Evolutionary conservation across 2,113 vertebrate species (phyloP).

Genomic region (Chiloscyllium plagiosum): DNA sequence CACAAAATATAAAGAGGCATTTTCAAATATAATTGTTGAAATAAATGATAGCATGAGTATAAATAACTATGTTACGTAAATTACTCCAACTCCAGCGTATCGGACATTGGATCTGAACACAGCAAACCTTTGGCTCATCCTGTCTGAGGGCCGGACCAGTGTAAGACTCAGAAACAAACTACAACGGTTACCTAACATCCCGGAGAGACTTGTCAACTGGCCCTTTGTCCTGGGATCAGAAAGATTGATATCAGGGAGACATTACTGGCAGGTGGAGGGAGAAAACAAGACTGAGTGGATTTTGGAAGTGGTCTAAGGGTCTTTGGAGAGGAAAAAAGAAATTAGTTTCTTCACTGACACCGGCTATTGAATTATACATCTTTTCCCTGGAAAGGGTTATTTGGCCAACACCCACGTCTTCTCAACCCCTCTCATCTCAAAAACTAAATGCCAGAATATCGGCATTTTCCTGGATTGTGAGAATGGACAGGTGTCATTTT

Average conservation of each 20-base stretch:
- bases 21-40: no score
- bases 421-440: no score
- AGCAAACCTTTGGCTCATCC: conserved; percentile 51
- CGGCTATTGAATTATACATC: conserved; percentile 69
- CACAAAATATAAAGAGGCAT: no score
- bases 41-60: no score
- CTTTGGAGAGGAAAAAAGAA: conserved; percentile 61
- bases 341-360: no score
- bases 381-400: conserved; percentile 48
- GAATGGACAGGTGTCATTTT: conserved; percentile 53
- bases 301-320: conserved; percentile 62
- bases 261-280: no score
- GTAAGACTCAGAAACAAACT: conserved; percentile 45
- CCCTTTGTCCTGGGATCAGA: background rate
- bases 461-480: conserved; percentile 59
- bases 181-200: conserved; percentile 40
- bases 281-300: no score
- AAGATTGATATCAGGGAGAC: background rate
- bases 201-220: conserved; percentile 48
- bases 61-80: no score
- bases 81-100: background rate
- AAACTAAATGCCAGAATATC: no score
- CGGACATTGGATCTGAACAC: background rate
- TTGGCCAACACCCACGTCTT: conserved; percentile 50
- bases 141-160: conserved; percentile 45